Base-by-base conservation (phyloP, 2,888 invertebrate genomes). In the Palloptera scutellata region DNA sequence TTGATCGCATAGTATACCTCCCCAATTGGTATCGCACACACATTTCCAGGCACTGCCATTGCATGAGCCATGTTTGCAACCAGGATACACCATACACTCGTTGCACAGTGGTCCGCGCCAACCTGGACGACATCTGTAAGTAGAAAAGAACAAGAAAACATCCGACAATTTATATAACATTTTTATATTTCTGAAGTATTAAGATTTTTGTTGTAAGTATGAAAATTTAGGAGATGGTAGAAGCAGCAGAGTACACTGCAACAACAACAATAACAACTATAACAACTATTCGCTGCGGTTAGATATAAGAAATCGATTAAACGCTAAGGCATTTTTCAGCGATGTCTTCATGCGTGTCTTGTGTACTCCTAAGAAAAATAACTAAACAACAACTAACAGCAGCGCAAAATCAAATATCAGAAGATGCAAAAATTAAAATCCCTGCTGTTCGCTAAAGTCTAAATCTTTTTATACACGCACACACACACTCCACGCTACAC, bases 1-100 rank as follows among this genome's bases (percentile, higher is more conserved):
- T 91, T 97, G 97, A 87, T 98, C 97, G 87, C 98, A 98, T 77
- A 97, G 91, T 76, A 97, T 94, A 75, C 98, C 98, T 77, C 97
- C 98, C 98, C 98, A 98, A 84, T 98, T 98, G 78, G 97, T 96
- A 84, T 96, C 92, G 86, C 98, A 98, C 79, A 95, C 94, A 87
- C 98, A 98, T 85, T 97, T 93, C 95, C 95, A 97, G 59, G 96
- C 94, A 74, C 92, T 92, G 73, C 94, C 92, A 82, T 93, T 92
- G 88, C 98, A 98, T 84, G 94, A 94, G 73, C 98, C 98, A 85
- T 97, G 96, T 83, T 95, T 92, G 87, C 98, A 98, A 75, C 97
- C 97, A 13, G 97, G 97, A 88, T 97, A 97, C 13, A 94, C 93
- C 83, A 92, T 91, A 86, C 98, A 98, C 85, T 96, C 92, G 80